phyloP scores from a whole-genome alignment of 2,797 vertebrate genomes.

The Anguilla obscura region DNA sequence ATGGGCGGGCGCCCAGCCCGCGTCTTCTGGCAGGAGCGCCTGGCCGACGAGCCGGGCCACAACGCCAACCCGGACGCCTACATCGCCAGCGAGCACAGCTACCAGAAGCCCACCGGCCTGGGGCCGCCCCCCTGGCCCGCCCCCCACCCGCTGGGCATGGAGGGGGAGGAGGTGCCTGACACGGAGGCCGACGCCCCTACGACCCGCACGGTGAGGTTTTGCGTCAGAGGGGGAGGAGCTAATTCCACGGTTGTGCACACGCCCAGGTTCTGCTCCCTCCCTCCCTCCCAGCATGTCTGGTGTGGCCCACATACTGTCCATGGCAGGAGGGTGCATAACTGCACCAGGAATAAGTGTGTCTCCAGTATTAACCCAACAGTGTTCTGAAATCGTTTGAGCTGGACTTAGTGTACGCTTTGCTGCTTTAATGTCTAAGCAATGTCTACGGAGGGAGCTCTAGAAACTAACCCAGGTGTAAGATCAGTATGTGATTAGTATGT shows the following conservation, averaged over 20 bases:
- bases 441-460: background rate
- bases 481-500: too few relatives aligned
- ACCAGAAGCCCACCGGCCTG: conserved; percentile 79
- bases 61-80: conserved; percentile 74
- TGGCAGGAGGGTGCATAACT: background rate
- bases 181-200: conserved; percentile 52
- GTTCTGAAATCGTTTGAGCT: background rate
- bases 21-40: conserved; percentile 64
- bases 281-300: too few relatives aligned
- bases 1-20: conserved; percentile 61
- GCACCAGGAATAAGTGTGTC: background rate
- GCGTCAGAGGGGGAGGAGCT: conserved; percentile 55
- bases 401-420: background rate
- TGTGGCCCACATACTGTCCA: too few relatives aligned
- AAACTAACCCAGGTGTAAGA: background rate
- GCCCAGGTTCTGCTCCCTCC: background rate
- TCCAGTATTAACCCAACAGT: background rate
- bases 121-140: conserved; percentile 57
- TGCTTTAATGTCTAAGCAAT: background rate
- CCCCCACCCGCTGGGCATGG: conserved; percentile 62
- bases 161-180: conserved; percentile 67
- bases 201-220: conserved; percentile 57
- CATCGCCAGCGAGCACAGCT: conserved; percentile 86
- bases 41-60: conserved; percentile 60
- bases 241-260: background rate